phyloP scores from a whole-genome alignment of 2,113 vertebrate species.

The Typhlomys cinereus region DNA sequence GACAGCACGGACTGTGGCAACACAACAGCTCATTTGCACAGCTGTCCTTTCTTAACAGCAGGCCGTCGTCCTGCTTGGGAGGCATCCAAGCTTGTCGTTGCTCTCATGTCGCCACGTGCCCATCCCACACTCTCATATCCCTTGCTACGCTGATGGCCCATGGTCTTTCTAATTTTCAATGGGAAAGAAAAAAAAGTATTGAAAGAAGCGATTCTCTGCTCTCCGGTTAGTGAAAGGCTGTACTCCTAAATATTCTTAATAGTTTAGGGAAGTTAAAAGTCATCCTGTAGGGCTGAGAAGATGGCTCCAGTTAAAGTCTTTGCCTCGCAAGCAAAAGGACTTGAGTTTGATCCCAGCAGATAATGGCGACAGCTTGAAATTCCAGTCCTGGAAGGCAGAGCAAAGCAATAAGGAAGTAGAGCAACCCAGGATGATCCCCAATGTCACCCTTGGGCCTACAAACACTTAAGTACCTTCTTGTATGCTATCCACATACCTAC shows the following conservation, averaged over 20 bases:
- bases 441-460: too few relatives aligned
- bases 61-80: not conserved
- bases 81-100: not conserved
- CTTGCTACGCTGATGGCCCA: not conserved
- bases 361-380: too few relatives aligned
- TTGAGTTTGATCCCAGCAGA: too few relatives aligned
- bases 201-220: not conserved
- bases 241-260: not conserved
- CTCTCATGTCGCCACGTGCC: too few relatives aligned
- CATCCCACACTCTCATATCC: not conserved
- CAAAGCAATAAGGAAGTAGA: too few relatives aligned
- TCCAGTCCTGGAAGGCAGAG: too few relatives aligned
- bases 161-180: not conserved
- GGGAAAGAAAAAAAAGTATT: not conserved
- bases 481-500: too few relatives aligned
- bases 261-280: conserved; percentile 29
- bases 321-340: too few relatives aligned
- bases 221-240: not conserved
- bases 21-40: not conserved
- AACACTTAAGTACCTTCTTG: too few relatives aligned
- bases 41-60: not conserved
- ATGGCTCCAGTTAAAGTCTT: too few relatives aligned
- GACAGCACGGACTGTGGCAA: not conserved
- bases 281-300: too few relatives aligned
- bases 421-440: too few relatives aligned